Evolutionary conservation across 2,113 vertebrate species (phyloP).

Genomic region (Coreoperca whiteheadi): DNA sequence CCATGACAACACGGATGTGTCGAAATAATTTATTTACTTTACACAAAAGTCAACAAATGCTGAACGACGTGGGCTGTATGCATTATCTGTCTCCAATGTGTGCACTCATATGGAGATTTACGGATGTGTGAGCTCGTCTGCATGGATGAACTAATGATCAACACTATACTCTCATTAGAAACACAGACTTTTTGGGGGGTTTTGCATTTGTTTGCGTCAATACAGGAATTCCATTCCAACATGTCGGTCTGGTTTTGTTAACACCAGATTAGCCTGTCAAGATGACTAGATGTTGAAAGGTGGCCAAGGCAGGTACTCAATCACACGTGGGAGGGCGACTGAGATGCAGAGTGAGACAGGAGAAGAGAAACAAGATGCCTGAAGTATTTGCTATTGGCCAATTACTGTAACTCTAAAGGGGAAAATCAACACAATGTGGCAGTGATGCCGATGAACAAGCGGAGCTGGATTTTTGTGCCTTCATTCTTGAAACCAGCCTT

Average conservation of each 20-base stretch:
- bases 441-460: background rate
- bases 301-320: background rate
- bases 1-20: constrained; percentile 14
- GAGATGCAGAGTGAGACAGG: background rate
- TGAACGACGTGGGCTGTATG: background rate
- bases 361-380: background rate
- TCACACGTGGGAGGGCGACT: background rate
- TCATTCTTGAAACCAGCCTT: background rate
- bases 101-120: background rate
- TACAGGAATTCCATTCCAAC: background rate
- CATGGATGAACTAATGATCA: background rate
- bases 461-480: background rate
- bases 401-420: background rate
- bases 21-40: background rate
- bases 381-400: too few relatives aligned
- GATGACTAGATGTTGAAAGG: background rate
- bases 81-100: too few relatives aligned
- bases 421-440: background rate
- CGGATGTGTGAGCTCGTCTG: background rate
- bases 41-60: background rate
- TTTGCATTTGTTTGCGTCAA: background rate
- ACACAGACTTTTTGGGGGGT: background rate
- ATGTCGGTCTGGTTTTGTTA: too few relatives aligned
- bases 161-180: background rate
- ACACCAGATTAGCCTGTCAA: accelerated